A percentile compares a stretch with the other conserved stretches of the same genome.
Evolutionary conservation across 2,888 invertebrate species (phyloP).

Genomic region (Drosophila borborema): DNA sequence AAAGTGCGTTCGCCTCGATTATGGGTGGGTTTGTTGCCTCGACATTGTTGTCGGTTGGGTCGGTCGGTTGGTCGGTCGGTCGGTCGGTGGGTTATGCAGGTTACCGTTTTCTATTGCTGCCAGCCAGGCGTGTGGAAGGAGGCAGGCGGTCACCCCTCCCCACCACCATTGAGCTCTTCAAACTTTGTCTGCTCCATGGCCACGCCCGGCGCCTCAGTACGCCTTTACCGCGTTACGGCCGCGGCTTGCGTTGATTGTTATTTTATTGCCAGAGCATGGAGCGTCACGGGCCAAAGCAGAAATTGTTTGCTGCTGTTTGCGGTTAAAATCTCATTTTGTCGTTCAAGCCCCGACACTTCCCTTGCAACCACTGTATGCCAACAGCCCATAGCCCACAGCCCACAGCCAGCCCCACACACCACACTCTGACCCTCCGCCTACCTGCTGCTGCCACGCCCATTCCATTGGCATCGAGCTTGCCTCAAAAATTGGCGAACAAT

Average conservation of each 20-base stretch:
- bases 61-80: not conserved
- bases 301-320: conserved; percentile 75
- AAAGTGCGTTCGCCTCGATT: conserved; percentile 47
- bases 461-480: conserved; percentile 9
- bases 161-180: not conserved
- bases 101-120: conserved; percentile 17
- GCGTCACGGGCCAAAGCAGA: conserved; percentile 70
- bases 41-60: conserved; percentile 50
- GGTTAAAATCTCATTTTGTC: conserved; percentile 76
- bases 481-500: conserved; percentile 57
- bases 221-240: conserved; percentile 50
- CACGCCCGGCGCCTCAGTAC: conserved; percentile 8
- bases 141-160: not conserved
- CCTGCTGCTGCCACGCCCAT: not conserved
- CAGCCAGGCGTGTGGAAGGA: not conserved
- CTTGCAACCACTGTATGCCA: conserved; percentile 2
- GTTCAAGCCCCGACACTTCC: conserved; percentile 39
- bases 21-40: conserved; percentile 25
- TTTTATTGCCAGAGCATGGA: conserved; percentile 72
- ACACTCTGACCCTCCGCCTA: not conserved
- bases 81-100: conserved; percentile 27
- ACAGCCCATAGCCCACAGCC: not conserved
- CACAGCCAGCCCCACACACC: no score
- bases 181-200: conserved; percentile 19
- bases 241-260: conserved; percentile 79